Evolutionary conservation across 2,797 vertebrate genomes (phyloP), one percentile per base, ranked within the genome.

Genomic region (Lagocephalus sceleratus): DNA sequence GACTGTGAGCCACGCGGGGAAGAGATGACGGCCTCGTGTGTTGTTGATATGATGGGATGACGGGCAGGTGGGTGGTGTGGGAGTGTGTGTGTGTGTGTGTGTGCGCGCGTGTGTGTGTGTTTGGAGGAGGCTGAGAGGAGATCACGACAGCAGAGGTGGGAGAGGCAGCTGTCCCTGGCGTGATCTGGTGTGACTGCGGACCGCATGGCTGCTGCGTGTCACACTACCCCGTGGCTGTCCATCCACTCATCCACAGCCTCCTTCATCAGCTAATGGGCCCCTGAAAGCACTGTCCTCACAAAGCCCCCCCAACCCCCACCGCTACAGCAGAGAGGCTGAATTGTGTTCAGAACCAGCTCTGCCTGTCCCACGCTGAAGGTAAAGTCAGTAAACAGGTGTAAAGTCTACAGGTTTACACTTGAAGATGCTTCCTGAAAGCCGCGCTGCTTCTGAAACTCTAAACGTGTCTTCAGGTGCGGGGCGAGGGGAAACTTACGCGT

Each of bases 401-500:
- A 32, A 54, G n/a, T 58, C n/a, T 25, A 32, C 23, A 32, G 9
- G 7, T 40, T 49, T 29, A 23, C 63, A 58, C 57, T 54, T 55
- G 32, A 1, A 20, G 45, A 47, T 10, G 41, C 17, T 8, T 29
- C 29, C n/a, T n/a, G n/a, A n/a, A n/a, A n/a, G n/a, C n/a, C 2
- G 8, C 0, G 40, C 14, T 58, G n/a, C 32, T 54, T 43, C 44
- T 45, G n/a, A 11, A 38, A 38, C 35, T 15, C 38, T 5, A 5
- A 39, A 39, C 9, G 22, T 25, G 20, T 20, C 26, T 38, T 45
- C 17, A 29, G 29, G 29, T 29, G 11, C 29, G 9, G 1, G 29
- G 11, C 11, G 29, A 2, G 2, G 21, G 51, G 17, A 55, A 79
- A 91, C 96, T 94, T 89, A 98, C 95, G 96, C 19, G 97, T 99